Evolutionary conservation across 2,797 vertebrate species (phyloP), one percentile per base, ranked within the genome.

Genomic region (Octomys mimax): DNA sequence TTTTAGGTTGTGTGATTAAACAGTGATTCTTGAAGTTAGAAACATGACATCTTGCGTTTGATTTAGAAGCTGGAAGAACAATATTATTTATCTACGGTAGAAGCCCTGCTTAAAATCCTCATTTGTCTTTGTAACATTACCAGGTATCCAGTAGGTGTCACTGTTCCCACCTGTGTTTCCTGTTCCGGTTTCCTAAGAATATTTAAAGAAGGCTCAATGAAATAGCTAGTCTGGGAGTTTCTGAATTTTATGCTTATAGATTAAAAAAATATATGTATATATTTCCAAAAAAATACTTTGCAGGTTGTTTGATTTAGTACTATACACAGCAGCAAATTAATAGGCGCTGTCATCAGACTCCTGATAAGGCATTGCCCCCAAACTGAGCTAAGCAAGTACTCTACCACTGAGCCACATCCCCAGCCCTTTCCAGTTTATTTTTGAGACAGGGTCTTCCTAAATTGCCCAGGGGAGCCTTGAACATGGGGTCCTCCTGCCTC

Each of bases 81-180:
- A 0, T 94, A 36, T 96, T 91, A 42, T 96, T 91, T 95, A 92
- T 92, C 88, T 75, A 0, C 2, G 9, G 66, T 10, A 31, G 81
- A 94, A 84, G 46, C 39, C 66, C 2, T 0, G 31, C 79, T 89
- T 80, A 75, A 90, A 97, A 81, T 87, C 52, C 87, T 94, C 95
- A 91, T 97, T 95, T 94, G 52, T 97, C 96, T 97, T 77, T 95
- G 94, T 75, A 96, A 52, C 89, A 73, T 86, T 92, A 90, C 87
- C 83, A 66, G 77, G 83, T 49, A 83, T 79, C 94, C 96, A 97
- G 96, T 84, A 98, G 97, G 94, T 97, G 96, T 97, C 97, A 95
- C 96, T 97, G 36, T 96, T 94, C 92, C 49, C 92, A 83, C 82
- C 92, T 83, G 28, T 5, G 33, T 85, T 94, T 81, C 91, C 62